Conservation (phyloP, 2,888 invertebrate species). For the Branchipolynoe longqiensis region DNA sequence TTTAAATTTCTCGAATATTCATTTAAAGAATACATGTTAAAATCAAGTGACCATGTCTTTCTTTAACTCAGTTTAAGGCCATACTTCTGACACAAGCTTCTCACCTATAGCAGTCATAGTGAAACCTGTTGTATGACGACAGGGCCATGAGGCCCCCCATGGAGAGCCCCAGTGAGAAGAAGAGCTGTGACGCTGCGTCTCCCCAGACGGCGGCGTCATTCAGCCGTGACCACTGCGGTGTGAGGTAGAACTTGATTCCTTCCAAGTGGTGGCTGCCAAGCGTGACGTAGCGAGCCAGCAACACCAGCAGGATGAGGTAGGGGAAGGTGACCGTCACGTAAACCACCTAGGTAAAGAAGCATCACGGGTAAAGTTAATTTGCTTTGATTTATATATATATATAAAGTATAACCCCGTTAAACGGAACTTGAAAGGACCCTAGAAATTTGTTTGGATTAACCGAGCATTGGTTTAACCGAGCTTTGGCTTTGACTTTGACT, state of each 20-base stretch:
- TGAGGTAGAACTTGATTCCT: constrained; percentile 72
- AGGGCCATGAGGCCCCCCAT: constrained; percentile 65
- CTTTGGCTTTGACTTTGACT: too few species aligned
- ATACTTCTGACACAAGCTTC: too few species aligned
- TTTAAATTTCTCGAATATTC: too few species aligned
- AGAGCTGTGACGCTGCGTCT: constrained; percentile 64
- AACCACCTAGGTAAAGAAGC: constrained; percentile 69
- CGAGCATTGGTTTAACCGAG: too few species aligned
- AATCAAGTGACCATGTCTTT: too few species aligned
- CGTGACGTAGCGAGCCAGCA: constrained; percentile 74
- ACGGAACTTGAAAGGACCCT: too few species aligned
- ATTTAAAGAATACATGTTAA: too few species aligned
- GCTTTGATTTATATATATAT: too few species aligned
- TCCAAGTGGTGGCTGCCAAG: constrained; percentile 71
- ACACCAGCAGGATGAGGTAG: constrained; percentile 73
- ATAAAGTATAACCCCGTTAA: too few species aligned
- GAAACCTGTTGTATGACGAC: constrained; percentile 64
- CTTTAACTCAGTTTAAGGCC: too few species aligned
- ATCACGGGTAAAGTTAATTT: too few species aligned
- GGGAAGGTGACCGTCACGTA: constrained; percentile 76
- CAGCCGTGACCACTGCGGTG: constrained; percentile 62
- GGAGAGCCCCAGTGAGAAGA: constrained; percentile 65
- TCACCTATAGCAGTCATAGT: constrained; percentile 69
- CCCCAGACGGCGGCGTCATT: constrained; percentile 63
- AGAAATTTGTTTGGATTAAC: too few species aligned